phyloP scores from a whole-genome alignment of 2,888 invertebrate genomes.

The Microctonus aethiopoides region DNA sequence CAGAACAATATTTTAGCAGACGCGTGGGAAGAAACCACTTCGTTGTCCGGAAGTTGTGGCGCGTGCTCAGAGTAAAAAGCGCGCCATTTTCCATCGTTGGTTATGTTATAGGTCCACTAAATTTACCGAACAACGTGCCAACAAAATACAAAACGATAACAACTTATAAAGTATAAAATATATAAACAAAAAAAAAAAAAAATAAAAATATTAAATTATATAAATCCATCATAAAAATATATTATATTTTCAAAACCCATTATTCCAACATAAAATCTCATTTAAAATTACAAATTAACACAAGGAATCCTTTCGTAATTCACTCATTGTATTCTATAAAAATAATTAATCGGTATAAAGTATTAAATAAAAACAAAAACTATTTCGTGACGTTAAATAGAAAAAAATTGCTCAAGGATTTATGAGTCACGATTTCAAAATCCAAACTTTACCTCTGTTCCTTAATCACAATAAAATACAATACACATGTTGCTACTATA shows the following conservation, averaged over 20 bases:
- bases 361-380: too few relatives aligned
- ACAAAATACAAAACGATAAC: background rate
- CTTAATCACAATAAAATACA: background rate
- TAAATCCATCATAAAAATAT: background rate
- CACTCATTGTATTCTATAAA: too few relatives aligned
- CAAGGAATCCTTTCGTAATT: too few relatives aligned
- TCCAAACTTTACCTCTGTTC: slow-evolving; percentile 15
- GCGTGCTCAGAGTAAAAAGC: slow-evolving; percentile 35
- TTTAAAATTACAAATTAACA: too few relatives aligned
- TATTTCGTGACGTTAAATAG: slow-evolving; percentile 1
- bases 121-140: slow-evolving; percentile 27
- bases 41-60: slow-evolving; percentile 18
- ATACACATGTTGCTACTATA: background rate
- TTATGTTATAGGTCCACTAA: slow-evolving; percentile 13
- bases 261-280: too few relatives aligned
- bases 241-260: background rate
- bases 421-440: slow-evolving; percentile 11
- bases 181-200: background rate
- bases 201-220: background rate
- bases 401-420: slow-evolving; percentile 6
- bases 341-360: too few relatives aligned
- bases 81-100: slow-evolving; percentile 19
- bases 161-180: background rate
- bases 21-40: slow-evolving; percentile 8
- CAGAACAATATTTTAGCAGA: background rate